Evolutionary conservation across 2,113 vertebrate genomes (phyloP).

Genomic region (Hippocampus abdominalis): DNA sequence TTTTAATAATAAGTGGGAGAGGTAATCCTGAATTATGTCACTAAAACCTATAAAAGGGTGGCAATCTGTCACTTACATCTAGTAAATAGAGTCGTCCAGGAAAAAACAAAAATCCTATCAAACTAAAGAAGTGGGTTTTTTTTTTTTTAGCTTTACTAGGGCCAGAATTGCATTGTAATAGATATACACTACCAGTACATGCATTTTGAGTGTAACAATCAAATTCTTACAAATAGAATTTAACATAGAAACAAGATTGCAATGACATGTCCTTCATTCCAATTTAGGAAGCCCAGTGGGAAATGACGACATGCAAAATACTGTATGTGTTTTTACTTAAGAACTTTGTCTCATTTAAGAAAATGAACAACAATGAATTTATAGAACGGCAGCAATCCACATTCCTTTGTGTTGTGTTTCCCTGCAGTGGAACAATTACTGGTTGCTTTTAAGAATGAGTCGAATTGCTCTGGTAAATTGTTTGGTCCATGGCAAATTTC

Average conservation of each 20-base stretch:
- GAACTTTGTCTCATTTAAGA: constrained; percentile 66
- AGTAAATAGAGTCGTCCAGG: neutral
- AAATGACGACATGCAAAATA: neutral
- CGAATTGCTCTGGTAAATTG: constrained; percentile 69
- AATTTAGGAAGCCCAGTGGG: neutral
- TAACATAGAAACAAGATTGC: constrained; percentile 15
- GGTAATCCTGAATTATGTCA: no score
- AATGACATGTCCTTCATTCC: constrained; percentile 23
- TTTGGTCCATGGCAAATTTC: constrained; percentile 68
- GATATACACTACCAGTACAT: neutral
- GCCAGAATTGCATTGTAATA: neutral
- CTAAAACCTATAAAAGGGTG: no score
- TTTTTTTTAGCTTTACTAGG: neutral
- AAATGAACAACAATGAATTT: constrained; percentile 73
- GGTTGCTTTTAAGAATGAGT: constrained; percentile 72
- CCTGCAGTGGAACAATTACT: constrained; percentile 73
- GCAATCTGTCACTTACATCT: neutral
- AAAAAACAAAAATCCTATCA: no score
- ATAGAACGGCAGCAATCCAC: constrained; percentile 63
- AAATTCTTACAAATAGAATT: constrained; percentile 38
- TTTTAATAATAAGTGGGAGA: no score
- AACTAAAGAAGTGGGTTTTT: no score
- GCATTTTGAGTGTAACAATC: constrained; percentile 33
- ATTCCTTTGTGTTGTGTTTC: constrained; percentile 56
- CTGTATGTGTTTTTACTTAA: constrained; percentile 71